phyloP scores from a whole-genome alignment of 2,888 invertebrate species.

The Polydrusus pterygomalis region DNA sequence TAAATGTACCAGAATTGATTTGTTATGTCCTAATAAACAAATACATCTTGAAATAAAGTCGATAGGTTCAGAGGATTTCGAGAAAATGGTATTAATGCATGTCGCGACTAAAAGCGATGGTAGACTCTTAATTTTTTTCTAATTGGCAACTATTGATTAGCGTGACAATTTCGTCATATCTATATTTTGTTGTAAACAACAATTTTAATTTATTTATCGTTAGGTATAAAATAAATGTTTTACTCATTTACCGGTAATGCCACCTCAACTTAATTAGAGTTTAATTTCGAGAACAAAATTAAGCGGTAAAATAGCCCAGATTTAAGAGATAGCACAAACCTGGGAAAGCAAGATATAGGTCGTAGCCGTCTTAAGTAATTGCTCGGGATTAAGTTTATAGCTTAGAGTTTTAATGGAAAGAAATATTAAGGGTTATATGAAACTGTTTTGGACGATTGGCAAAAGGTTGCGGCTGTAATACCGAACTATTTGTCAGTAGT shows the following conservation, averaged over 20 bases:
- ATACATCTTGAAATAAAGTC: no score
- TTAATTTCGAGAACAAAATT: constrained; percentile 43
- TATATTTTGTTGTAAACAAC: no score
- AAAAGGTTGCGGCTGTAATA: neutral
- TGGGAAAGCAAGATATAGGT: constrained; percentile 44
- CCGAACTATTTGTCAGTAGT: no score
- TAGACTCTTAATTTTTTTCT: no score
- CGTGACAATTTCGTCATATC: no score
- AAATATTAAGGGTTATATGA: constrained; percentile 4
- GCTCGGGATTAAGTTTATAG: constrained; percentile 38
- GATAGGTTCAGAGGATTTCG: no score
- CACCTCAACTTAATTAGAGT: constrained; percentile 34
- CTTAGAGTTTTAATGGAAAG: constrained; percentile 20
- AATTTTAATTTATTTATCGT: neutral
- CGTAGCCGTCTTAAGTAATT: constrained; percentile 37
- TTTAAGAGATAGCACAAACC: constrained; percentile 38
- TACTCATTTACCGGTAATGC: constrained; percentile 11
- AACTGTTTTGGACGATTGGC: constrained; percentile 9
- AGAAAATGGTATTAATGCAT: no score
- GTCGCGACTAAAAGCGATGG: no score
- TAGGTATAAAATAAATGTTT: neutral
- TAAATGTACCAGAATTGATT: no score
- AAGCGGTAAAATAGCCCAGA: constrained; percentile 36
- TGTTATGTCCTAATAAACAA: no score
- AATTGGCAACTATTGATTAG: no score